Evolutionary conservation across 1,140 invertebrate genomes (phyloP), one percentile per base, ranked within the genome.

Genomic region (Cheumatopsyche charites): DNA sequence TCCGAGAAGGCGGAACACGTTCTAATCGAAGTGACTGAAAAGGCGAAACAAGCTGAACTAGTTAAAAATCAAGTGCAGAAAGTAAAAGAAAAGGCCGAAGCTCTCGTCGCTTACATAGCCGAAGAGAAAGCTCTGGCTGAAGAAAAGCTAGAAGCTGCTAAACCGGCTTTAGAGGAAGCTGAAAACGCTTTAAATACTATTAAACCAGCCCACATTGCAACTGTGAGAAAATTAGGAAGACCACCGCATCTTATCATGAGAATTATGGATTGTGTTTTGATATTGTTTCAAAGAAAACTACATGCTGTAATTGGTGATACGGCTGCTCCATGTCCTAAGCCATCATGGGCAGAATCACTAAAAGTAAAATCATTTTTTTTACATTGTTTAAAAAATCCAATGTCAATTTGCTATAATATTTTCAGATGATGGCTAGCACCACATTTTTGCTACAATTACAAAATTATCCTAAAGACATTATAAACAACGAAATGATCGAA

Each of bases 241-340:
- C 96, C 97, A 0, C 97, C 97, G 4, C 95, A 98, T 85, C 85
- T 98, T 0, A 98, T 98, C 77, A 98, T 98, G 96, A 87, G 96
- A 75, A 98, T 98, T 74, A 98, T 98, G 96, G 97, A 98, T 78
- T 96, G 94, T 79, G 96, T 98, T 0, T 81, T 98, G 55, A 92
- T 98, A 72, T 82, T 98, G 2, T 98, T 98, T 80, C 94, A 97
- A 85, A 87, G 93, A 74, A 92, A 91, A 84, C 83, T 95, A 55
- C 90, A 95, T 80, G 87, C 93, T 0, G 88, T 94, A 3, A 89
- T 91, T 77, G 85, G 89, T 12, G 97, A 98, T 80, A 88, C 90
- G 9, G 88, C 92, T 17, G 90, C 90, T 5, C 87, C 90, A 0
- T 96, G 92, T 82, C 91, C 94, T 0, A 97, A 97, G 82, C 95